phyloP scores from a whole-genome alignment of 2,113 vertebrate species.

The Malurus cyaneus region DNA sequence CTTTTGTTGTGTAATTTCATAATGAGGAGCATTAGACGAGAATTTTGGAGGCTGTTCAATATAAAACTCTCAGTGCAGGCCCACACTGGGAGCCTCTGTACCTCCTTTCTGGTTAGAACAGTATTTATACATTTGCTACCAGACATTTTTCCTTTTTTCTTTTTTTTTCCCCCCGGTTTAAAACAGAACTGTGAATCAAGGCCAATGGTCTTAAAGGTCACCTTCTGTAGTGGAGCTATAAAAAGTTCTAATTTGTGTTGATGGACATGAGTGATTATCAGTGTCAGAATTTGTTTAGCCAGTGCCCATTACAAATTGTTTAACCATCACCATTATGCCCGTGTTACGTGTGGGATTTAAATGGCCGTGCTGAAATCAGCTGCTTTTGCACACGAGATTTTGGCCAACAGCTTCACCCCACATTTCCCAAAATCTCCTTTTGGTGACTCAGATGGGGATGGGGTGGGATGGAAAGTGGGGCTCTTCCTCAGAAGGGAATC shows the following conservation, averaged over 20 bases:
- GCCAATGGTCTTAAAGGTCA: constrained; percentile 56
- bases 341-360: neutral
- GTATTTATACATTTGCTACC: neutral
- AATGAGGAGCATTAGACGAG: neutral
- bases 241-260: constrained; percentile 53
- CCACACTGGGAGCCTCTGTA: neutral
- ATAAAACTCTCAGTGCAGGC: neutral
- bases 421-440: neutral
- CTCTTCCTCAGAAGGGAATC: neutral
- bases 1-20: neutral
- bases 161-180: accelerated
- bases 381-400: neutral
- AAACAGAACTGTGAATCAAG: constrained; percentile 32
- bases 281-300: constrained; percentile 52
- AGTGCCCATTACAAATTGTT: constrained; percentile 4
- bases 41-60: neutral
- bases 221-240: constrained; percentile 61
- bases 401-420: neutral
- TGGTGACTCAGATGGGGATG: neutral
- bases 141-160: neutral
- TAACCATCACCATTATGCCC: neutral
- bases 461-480: neutral
- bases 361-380: neutral
- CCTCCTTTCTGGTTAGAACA: neutral
- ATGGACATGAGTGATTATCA: constrained; percentile 57